phyloP scores from a whole-genome alignment of 2,888 invertebrate species.

The Aphelenchoides bicaudatus region DNA sequence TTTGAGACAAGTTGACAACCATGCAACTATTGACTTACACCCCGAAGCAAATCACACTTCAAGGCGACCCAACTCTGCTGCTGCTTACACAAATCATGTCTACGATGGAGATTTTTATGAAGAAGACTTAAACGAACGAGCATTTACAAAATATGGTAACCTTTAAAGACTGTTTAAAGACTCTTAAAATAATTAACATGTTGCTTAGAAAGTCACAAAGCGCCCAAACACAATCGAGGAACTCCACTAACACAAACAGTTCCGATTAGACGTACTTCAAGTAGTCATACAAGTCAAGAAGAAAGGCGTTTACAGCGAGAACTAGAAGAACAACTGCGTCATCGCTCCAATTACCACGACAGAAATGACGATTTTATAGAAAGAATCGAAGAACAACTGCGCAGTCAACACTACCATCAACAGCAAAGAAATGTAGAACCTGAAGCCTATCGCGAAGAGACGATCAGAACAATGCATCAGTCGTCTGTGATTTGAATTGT shows the following conservation, averaged over 20 bases:
- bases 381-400: conserved; percentile 7
- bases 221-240: too few relatives aligned
- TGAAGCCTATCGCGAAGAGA: conserved; percentile 33
- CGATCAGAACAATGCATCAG: conserved; percentile 34
- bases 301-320: conserved; percentile 27
- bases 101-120: conserved; percentile 16
- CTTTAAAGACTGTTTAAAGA: conserved; percentile 3
- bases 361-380: conserved; percentile 15
- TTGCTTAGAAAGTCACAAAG: not conserved
- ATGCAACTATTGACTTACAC: conserved; percentile 10
- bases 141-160: not conserved
- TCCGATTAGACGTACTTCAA: not conserved
- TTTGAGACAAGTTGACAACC: conserved; percentile 7
- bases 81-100: conserved; percentile 13
- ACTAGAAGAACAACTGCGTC: conserved; percentile 28
- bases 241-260: not conserved
- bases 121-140: conserved; percentile 11
- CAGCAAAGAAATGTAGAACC: conserved; percentile 13
- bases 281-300: not conserved
- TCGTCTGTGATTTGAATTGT: conserved; percentile 33
- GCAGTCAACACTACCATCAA: conserved; percentile 16
- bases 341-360: conserved; percentile 7
- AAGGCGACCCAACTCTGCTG: conserved; percentile 4
- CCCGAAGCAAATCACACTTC: not conserved
- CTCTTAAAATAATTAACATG: not conserved